Evolutionary conservation across 92 coral and sea anemone genomes (phyloP).

Genomic region (Zoanthus sociatus): DNA sequence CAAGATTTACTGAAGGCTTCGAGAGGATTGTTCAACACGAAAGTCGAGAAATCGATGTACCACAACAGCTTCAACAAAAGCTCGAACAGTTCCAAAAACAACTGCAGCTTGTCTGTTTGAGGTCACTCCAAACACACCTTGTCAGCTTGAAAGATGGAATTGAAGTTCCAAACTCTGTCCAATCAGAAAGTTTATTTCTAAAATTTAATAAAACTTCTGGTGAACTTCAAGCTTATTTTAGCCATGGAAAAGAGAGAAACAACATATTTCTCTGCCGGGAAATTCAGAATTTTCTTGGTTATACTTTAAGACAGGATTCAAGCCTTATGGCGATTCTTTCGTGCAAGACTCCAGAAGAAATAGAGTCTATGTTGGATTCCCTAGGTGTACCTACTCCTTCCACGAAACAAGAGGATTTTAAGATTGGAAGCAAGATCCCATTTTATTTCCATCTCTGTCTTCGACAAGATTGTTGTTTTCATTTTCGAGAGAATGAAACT

Average conservation of each 20-base stretch:
- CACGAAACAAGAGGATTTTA: neutral
- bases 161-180: constrained; percentile 23
- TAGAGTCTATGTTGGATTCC: constrained; percentile 63
- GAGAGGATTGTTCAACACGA: constrained; percentile 27
- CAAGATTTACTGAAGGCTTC: constrained; percentile 59
- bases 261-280: constrained; percentile 55
- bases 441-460: constrained; percentile 65
- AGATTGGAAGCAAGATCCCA: constrained; percentile 70
- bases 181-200: constrained; percentile 38
- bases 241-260: constrained; percentile 63
- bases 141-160: constrained; percentile 45
- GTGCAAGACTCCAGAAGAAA: constrained; percentile 53
- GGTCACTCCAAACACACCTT: constrained; percentile 62
- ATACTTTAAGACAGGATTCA: constrained; percentile 47
- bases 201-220: constrained; percentile 27
- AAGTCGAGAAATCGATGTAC: neutral
- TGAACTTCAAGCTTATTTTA: constrained; percentile 56
- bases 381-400: constrained; percentile 55
- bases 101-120: constrained; percentile 72
- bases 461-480: constrained; percentile 66
- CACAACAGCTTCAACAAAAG: neutral
- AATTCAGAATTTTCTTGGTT: constrained; percentile 61
- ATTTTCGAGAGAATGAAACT: constrained; percentile 74
- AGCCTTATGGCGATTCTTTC: constrained; percentile 57
- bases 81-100: constrained; percentile 4